A percentile compares a stretch with the other conserved stretches of the same genome.
Evolutionary conservation across 2,888 invertebrate species (phyloP).

Genomic region (Nephrotoma guestfalica): DNA sequence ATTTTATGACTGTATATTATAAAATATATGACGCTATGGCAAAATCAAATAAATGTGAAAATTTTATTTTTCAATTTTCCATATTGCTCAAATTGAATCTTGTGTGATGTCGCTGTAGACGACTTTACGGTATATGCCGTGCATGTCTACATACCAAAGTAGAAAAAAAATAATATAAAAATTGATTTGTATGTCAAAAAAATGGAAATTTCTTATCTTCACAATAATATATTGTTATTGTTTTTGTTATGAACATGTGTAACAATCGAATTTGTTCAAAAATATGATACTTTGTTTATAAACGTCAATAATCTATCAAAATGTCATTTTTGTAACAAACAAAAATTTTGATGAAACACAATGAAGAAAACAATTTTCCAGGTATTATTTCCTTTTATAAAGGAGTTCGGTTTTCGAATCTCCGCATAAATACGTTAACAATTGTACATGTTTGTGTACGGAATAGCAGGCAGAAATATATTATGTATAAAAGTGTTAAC

Average conservation of each 20-base stretch:
- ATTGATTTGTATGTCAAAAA: neutral
- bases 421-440: too few species aligned
- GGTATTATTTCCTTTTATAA: neutral
- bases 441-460: neutral
- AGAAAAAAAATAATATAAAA: neutral
- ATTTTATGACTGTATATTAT: neutral
- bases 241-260: neutral
- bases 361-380: neutral
- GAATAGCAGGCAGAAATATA: neutral
- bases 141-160: neutral
- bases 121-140: too few species aligned
- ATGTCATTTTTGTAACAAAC: neutral
- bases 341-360: neutral
- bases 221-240: neutral
- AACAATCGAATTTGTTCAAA: neutral
- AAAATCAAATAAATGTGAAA: neutral
- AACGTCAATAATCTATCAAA: neutral
- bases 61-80: neutral
- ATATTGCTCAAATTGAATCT: neutral
- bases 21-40: neutral
- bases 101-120: neutral
- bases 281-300: neutral
- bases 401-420: neutral
- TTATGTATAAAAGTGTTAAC: neutral
- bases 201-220: neutral